Evolutionary conservation across 2,888 invertebrate genomes (phyloP), one percentile per base, ranked within the genome.

Genomic region (Boloria euphrosyne): DNA sequence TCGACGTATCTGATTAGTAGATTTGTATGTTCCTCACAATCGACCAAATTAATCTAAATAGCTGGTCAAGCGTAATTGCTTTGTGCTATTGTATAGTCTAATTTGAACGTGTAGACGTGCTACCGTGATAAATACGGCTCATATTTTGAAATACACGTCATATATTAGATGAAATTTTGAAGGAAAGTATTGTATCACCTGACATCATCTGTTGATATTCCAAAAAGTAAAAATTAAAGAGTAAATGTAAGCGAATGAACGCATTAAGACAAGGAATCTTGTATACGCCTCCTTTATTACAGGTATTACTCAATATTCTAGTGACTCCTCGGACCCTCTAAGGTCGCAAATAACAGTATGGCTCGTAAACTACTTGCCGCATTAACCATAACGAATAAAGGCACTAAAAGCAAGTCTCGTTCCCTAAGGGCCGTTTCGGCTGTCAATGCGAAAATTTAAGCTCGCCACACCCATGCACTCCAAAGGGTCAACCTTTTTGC

Each of bases 371-470:
- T 86, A 90, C 85, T 84, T 85, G 85, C 82, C 84, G 82, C 90
- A 92, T 90, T 90, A 90, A 86, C 90, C 88, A 89, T 90, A 89
- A 89, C 90, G 91, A 90, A 91, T 91, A 91, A 91, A 91, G 87
- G 91, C 85, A 87, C 89, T 91, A 90, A 91, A 87, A 90, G 90
- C 87, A 86, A 83, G 87, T 84, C 85, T 82, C 81, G 80, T 70
- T 90, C 91, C 91, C 91, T 86, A 68, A 82, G 85, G 91, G 91
- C 90, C 85, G 86, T 92, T 92, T 90, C 86, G 88, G 86, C 92
- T 91, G 92, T 92, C 92, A 92, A 91, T 92, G 91, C 83, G 90
- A 87, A 90, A 90, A 92, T 92, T 91, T 92, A 92, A 90, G 89
- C 78, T 79, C 80, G 85, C 87, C 91, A 91, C 92, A 84, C 92